Evolutionary conservation across 2,888 invertebrate species (phyloP), one percentile per base, ranked within the genome.

Genomic region (Agrochola circellaris): DNA sequence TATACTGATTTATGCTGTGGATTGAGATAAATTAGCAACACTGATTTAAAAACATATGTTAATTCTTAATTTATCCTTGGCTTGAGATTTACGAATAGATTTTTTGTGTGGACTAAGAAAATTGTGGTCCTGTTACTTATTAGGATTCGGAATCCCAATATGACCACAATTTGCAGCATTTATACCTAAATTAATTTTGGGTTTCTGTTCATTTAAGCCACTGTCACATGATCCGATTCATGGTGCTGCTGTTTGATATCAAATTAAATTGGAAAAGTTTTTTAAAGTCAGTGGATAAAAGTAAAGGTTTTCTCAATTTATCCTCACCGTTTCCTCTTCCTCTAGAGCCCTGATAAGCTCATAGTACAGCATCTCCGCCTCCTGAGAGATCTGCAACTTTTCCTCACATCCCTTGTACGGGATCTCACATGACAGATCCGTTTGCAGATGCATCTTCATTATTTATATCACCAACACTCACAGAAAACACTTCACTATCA

Each of bases 281-380:
- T 56, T 13, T n/a, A 54, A 54, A 56, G 5, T 13, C 56, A n/a
- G n/a, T 56, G n/a, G 56, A 56, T 13, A 56, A 56, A n/a, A n/a
- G n/a, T 56, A 13, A 56, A 15, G 13, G 26, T 56, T 58, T 26
- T 7, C 26, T 17, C 26, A 26, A 58, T 9, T 30, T 30, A 30
- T 67, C 84, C 94, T 93, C 92, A 97, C 97, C 97, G 91, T 91
- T 92, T 97, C 97, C 80, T 97, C 97, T 80, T 97, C 96, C 77
- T 97, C 97, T 77, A 97, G 85, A 3, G 96, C 96, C 66, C 91
- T 93, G 86, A 97, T 96, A 75, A 97, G 94, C 90, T 97, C 97
- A 84, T 97, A 97, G 82, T 97, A 97, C 75, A 97, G 93, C 95
- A 97, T 94, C 89, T 97, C 96, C 8, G 97, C 97, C 86, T 97